Conservation (phyloP, 2,888 invertebrate species). For the Trypoxylon attenuatum region DNA sequence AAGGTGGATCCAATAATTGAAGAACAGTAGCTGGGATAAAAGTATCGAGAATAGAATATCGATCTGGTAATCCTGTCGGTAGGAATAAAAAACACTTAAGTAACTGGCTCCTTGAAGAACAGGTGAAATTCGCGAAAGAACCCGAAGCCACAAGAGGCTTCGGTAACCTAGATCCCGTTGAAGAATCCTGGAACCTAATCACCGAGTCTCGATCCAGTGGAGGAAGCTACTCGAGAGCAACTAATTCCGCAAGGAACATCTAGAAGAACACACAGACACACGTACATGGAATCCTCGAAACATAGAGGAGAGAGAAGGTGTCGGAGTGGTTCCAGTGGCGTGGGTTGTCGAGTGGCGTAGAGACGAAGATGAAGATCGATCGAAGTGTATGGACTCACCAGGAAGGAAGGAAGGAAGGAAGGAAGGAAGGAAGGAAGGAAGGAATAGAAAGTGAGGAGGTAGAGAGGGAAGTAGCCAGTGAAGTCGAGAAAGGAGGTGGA, state of each 20-base stretch:
- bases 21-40: too few species aligned
- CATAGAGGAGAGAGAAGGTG: slow-evolving; percentile 29
- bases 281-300: not conserved
- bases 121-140: too few species aligned
- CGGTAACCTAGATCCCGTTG: too few species aligned
- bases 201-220: too few species aligned
- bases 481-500: slow-evolving; percentile 18
- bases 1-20: too few species aligned
- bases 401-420: slow-evolving; percentile 17
- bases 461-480: slow-evolving; percentile 32
- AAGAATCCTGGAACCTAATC: too few species aligned
- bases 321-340: slow-evolving; percentile 48
- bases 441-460: slow-evolving; percentile 19
- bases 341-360: slow-evolving; percentile 63
- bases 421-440: not conserved
- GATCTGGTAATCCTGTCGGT: too few species aligned
- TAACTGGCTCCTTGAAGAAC: too few species aligned
- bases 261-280: too few species aligned
- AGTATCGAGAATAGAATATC: too few species aligned
- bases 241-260: not conserved
- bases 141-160: too few species aligned
- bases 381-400: slow-evolving; percentile 30
- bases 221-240: not conserved
- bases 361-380: slow-evolving; percentile 61
- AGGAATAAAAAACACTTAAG: too few species aligned